These are phyloP conservation scores for Leucopsar rothschildi DNA, from an alignment of 2,113 vertebrate genomes.

Conservation along the genomic window DNA sequence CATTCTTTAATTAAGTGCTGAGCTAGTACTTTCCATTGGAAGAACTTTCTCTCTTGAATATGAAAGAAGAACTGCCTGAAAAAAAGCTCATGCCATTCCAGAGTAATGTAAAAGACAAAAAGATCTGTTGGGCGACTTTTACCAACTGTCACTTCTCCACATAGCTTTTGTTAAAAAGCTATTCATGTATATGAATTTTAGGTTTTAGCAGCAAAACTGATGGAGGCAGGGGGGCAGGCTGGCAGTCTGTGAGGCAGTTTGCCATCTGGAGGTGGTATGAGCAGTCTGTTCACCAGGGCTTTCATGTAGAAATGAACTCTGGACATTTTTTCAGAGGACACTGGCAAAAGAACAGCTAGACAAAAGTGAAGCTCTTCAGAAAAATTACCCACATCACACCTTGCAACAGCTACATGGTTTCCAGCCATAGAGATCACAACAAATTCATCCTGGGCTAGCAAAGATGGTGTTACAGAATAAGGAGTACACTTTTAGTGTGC, in stretches of 20 bases:
- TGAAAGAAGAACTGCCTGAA: background rate
- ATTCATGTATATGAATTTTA: background rate
- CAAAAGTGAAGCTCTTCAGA: background rate
- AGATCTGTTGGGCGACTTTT: background rate
- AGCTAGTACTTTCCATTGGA: background rate
- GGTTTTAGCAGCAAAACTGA: background rate
- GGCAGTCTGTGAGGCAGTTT: background rate
- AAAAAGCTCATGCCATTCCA: background rate
- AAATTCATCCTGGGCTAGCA: background rate
- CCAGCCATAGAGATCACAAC: background rate
- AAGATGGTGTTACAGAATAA: background rate
- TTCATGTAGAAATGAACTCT: background rate
- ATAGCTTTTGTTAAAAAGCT: background rate
- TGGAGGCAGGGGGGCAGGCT: fast-evolving
- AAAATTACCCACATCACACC: background rate
- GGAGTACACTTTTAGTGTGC: background rate
- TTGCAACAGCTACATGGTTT: background rate
- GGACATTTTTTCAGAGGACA: background rate
- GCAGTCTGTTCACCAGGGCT: background rate
- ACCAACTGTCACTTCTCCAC: background rate
- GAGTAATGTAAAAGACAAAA: background rate
- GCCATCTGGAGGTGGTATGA: background rate
- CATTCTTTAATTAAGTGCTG: background rate
- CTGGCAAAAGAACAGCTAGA: background rate
- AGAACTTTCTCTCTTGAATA: background rate